A percentile compares a stretch with the other conserved stretches of the same genome.
Evolutionary conservation across 2,113 vertebrate species (phyloP).

Genomic region (Chaetops frenatus): DNA sequence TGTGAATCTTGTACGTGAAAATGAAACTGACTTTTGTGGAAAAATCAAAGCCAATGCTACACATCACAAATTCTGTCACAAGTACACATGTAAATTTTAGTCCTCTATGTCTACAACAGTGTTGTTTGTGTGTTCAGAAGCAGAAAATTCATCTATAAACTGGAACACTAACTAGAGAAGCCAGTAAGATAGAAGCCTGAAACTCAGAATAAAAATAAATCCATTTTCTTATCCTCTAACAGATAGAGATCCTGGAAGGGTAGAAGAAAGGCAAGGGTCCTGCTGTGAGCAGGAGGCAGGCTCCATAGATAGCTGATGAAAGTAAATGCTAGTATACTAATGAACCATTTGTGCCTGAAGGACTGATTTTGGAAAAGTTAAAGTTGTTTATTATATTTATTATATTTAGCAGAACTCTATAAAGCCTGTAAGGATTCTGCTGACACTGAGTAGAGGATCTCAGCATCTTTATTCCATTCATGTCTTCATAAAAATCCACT

Average conservation of each 20-base stretch:
- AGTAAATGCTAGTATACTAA: slow-evolving; percentile 64
- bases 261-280: slow-evolving; percentile 49
- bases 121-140: not conserved
- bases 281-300: slow-evolving; percentile 58
- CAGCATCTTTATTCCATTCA: not conserved
- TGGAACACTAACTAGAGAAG: slow-evolving; percentile 20
- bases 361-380: slow-evolving; percentile 20
- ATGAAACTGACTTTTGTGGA: not conserved
- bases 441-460: not conserved
- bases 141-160: slow-evolving; percentile 26
- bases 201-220: slow-evolving; percentile 59
- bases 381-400: slow-evolving; percentile 28
- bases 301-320: slow-evolving; percentile 37
- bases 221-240: slow-evolving; percentile 59
- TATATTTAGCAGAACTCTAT: not conserved
- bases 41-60: not conserved
- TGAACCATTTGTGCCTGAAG: slow-evolving; percentile 58
- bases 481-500: not conserved
- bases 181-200: slow-evolving; percentile 15
- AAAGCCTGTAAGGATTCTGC: not conserved
- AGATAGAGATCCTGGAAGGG: slow-evolving; percentile 61
- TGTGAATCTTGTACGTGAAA: not conserved
- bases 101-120: not conserved
- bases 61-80: not conserved
- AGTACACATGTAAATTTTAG: slow-evolving; percentile 7